Evolutionary conservation across 2,888 invertebrate species (phyloP).

Genomic region (Drosophila recens): DNA sequence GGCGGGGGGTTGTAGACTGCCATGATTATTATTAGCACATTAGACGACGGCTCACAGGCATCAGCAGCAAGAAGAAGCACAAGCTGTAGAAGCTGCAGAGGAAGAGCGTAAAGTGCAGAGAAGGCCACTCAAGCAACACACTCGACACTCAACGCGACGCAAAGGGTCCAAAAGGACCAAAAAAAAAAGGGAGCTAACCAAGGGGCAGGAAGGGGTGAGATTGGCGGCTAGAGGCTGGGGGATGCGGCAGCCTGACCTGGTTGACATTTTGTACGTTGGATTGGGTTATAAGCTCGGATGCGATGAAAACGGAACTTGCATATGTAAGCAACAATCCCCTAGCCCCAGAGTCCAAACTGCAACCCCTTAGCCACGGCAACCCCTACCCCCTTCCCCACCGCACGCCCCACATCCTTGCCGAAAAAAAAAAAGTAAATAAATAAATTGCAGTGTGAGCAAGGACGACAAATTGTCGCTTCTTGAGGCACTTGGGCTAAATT

Average conservation of each 20-base stretch:
- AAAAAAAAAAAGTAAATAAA: background rate
- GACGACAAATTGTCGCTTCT: conserved; percentile 77
- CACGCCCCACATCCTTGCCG: background rate
- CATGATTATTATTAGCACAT: conserved; percentile 81
- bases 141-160: conserved; percentile 67
- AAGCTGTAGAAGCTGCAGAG: conserved; percentile 7
- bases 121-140: conserved; percentile 77
- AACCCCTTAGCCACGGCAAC: background rate
- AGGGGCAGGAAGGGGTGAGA: background rate
- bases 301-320: conserved; percentile 71
- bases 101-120: conserved; percentile 69
- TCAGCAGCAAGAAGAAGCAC: conserved; percentile 5
- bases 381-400: background rate
- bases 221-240: background rate
- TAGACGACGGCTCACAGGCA: conserved; percentile 57
- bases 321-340: conserved; percentile 54
- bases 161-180: conserved; percentile 11
- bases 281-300: conserved; percentile 50
- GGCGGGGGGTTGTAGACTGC: conserved; percentile 41
- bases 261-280: conserved; percentile 64
- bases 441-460: conserved; percentile 21
- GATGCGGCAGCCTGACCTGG: conserved; percentile 56
- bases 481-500: conserved; percentile 75
- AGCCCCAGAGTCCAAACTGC: background rate
- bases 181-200: background rate